Evolutionary conservation across 1,140 invertebrate genomes (phyloP).

Genomic region (Gryllus bimaculatus): DNA sequence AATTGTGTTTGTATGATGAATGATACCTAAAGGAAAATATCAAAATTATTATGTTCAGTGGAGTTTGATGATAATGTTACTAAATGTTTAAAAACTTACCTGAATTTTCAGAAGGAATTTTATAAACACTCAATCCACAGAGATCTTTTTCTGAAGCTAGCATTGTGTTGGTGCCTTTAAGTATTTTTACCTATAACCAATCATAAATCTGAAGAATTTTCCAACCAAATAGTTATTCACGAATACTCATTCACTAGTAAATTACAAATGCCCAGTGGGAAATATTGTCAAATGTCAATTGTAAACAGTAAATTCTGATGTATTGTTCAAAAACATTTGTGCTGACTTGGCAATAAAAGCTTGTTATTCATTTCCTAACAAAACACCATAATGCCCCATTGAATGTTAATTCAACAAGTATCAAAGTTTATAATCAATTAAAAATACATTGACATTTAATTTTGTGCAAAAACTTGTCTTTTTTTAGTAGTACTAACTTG

Average conservation of each 20-base stretch:
- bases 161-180: neutral
- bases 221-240: neutral
- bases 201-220: neutral
- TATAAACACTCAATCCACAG: constrained; percentile 2
- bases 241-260: too few relatives aligned
- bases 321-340: too few relatives aligned
- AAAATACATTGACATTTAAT: too few relatives aligned
- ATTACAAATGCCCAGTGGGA: too few relatives aligned
- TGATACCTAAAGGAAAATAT: neutral
- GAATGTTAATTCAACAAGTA: too few relatives aligned
- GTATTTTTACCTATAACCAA: neutral
- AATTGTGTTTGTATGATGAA: neutral
- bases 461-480: too few relatives aligned
- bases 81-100: constrained; percentile 6
- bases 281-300: too few relatives aligned
- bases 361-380: too few relatives aligned
- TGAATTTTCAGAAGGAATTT: constrained; percentile 7
- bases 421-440: too few relatives aligned
- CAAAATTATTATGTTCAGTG: neutral
- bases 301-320: too few relatives aligned
- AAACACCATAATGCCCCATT: too few relatives aligned
- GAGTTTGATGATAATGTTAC: neutral
- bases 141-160: constrained; percentile 6
- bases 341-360: too few relatives aligned
- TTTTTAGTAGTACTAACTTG: neutral